Conservation (phyloP, 2,888 invertebrate species). For the Tenthredo livida region DNA sequence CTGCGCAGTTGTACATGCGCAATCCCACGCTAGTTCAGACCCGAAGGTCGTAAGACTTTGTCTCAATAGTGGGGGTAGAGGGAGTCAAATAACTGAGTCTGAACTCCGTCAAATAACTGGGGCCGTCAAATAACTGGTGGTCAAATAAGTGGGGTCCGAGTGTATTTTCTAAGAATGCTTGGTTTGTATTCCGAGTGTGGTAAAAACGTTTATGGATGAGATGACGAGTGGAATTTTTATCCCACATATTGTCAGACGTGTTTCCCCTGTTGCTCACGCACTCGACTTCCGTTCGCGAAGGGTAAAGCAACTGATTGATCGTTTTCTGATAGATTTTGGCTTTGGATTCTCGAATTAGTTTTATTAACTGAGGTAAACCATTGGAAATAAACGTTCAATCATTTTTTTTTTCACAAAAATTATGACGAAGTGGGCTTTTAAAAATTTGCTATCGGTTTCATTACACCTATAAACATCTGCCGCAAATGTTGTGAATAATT, state of each 20-base stretch:
- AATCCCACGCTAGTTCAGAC: no score
- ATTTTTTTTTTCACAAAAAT: neutral
- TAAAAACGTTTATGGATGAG: slow-evolving; percentile 3
- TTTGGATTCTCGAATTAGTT: neutral
- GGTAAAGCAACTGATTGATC: slow-evolving; percentile 9
- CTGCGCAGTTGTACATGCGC: no score
- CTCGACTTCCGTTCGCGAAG: slow-evolving; percentile 27
- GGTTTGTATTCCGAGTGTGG: neutral
- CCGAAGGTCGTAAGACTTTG: no score
- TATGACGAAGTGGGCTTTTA: neutral
- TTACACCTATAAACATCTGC: neutral
- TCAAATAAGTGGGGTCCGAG: no score
- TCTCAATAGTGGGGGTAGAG: no score
- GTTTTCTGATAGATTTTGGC: slow-evolving; percentile 10
- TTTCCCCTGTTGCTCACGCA: slow-evolving; percentile 45
- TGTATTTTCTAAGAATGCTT: neutral
- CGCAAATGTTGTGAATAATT: neutral
- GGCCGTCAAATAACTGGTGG: no score
- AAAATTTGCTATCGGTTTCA: neutral
- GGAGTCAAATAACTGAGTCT: no score
- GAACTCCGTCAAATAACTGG: no score
- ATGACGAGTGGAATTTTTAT: slow-evolving; percentile 7
- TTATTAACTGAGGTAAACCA: neutral
- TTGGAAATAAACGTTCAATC: neutral
- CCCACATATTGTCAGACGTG: slow-evolving; percentile 7